Evolutionary conservation across 2,888 invertebrate genomes (phyloP), one percentile per base, ranked within the genome.

Genomic region (Hypercompe scribonia): DNA sequence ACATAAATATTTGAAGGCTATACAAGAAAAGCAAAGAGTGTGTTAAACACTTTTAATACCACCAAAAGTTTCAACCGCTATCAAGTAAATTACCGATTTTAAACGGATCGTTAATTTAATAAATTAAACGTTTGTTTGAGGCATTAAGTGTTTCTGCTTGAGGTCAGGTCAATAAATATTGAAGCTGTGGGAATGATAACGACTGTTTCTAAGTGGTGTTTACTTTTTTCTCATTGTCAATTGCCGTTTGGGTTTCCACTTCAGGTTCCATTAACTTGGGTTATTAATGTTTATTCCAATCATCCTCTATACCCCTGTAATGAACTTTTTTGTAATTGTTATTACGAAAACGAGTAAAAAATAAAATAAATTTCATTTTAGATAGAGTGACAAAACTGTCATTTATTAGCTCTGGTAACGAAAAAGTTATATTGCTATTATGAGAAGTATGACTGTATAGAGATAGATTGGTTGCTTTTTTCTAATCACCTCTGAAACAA

Each of bases 81-180:
- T 64, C 71, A 75, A 64, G 71, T 70, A 71, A 34, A 66, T 64
- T 76, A 69, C 11, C 66, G 34, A 83, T 83, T 80, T 75, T 78
- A 54, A 46, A 76, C 73, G 76, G 80, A 0, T 80, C 67, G 73
- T 83, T 80, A 78, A 71, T 46, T 66, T 76, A 80, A 84, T 77
- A 73, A 77, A 71, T 68, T 74, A 74, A 79, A 68, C 79, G 74
- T 73, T 65, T 50, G 75, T 70, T 77, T 67, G 68, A 65, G 73
- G 68, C 65, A 66, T 39, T 31, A 28, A 67, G 31, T 31, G 61
- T 58, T 54, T 67, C 34, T 36, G 64, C 73, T 65, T n/a, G 67
- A 80, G 80, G 77, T 76, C 75, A 74, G 42, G 70, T 76, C 78
- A 76, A 78, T 84, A 42, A 79, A 80, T 74, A 78, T 76, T 71